Evolutionary conservation across 2,797 vertebrate species (phyloP).

Genomic region (Coregonus suidteri): DNA sequence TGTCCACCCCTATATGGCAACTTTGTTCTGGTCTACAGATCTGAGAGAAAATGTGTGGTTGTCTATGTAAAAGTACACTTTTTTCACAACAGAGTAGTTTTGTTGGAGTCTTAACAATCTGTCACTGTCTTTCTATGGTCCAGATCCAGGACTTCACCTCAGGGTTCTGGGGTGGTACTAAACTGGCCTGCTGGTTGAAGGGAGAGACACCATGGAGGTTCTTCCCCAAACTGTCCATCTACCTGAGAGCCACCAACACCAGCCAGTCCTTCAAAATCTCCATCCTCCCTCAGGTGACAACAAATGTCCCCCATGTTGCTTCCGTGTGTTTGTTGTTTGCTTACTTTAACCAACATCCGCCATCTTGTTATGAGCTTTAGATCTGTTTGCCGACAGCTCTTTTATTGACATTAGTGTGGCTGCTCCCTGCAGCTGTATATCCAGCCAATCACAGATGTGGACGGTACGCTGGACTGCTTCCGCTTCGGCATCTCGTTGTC

Average conservation of each 20-base stretch:
- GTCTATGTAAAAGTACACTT: not conserved
- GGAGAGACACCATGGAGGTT: constrained; percentile 88
- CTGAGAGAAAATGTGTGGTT: not conserved
- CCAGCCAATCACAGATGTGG: constrained; percentile 85
- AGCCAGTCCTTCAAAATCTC: constrained; percentile 92
- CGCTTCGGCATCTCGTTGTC: constrained; percentile 91
- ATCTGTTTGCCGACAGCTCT: not conserved
- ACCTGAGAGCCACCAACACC: constrained; percentile 88
- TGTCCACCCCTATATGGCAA: not conserved
- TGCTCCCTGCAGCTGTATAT: constrained; percentile 87
- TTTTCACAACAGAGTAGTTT: not conserved
- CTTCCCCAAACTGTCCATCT: constrained; percentile 96
- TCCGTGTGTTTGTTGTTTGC: not conserved
- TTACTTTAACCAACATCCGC: not conserved
- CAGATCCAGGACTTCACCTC: constrained; percentile 90
- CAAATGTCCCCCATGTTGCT: not conserved
- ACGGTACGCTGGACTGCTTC: constrained; percentile 84
- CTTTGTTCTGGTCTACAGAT: not conserved
- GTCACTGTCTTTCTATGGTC: constrained; percentile 8
- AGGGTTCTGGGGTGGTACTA: constrained; percentile 91
- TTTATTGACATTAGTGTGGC: not conserved
- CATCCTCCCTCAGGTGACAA: constrained; percentile 89
- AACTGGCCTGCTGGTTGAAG: constrained; percentile 93
- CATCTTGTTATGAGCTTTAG: not conserved
- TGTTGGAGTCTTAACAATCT: not conserved